These are phyloP conservation scores for Leucophenga maculata DNA, from an alignment of 2,888 invertebrate genomes.

Conservation along the genomic window DNA sequence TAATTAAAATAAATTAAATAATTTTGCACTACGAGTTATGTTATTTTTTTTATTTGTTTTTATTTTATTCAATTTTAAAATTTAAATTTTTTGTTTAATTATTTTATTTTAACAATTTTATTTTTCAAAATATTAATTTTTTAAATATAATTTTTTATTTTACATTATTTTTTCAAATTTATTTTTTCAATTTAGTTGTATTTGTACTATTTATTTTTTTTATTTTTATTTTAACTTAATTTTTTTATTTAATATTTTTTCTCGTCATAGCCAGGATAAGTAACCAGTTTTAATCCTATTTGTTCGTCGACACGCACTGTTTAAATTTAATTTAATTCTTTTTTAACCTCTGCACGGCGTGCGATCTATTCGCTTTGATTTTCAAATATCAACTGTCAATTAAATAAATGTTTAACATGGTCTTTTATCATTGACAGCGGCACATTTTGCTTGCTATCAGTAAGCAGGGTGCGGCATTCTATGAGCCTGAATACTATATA, in stretches of 20 bases:
- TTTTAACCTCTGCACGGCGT: neutral
- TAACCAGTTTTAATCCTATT: neutral
- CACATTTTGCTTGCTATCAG: slow-evolving; percentile 20
- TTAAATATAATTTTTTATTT: too few species aligned
- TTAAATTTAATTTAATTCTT: neutral
- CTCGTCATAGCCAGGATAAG: slow-evolving; percentile 8
- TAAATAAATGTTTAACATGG: slow-evolving; percentile 62
- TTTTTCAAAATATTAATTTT: neutral
- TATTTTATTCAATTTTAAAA: neutral
- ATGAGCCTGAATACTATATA: neutral
- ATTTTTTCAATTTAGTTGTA: slow-evolving; percentile 1
- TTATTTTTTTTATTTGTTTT: too few species aligned
- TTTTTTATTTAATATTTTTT: neutral
- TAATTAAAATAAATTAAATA: too few species aligned
- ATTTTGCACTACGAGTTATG: too few species aligned
- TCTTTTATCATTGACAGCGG: slow-evolving; percentile 55
- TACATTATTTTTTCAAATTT: too few species aligned
- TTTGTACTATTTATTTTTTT: slow-evolving; percentile 45
- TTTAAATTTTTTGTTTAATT: slow-evolving; percentile 41
- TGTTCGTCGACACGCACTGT: too few species aligned
- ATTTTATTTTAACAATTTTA: too few species aligned
- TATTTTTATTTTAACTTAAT: slow-evolving; percentile 19
- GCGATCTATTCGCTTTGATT: slow-evolving; percentile 47
- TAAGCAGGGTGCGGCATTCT: too few species aligned
- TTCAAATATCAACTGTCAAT: slow-evolving; percentile 63